Base-by-base conservation (phyloP, 2,113 vertebrate genomes). In the Neoarius graeffei region DNA sequence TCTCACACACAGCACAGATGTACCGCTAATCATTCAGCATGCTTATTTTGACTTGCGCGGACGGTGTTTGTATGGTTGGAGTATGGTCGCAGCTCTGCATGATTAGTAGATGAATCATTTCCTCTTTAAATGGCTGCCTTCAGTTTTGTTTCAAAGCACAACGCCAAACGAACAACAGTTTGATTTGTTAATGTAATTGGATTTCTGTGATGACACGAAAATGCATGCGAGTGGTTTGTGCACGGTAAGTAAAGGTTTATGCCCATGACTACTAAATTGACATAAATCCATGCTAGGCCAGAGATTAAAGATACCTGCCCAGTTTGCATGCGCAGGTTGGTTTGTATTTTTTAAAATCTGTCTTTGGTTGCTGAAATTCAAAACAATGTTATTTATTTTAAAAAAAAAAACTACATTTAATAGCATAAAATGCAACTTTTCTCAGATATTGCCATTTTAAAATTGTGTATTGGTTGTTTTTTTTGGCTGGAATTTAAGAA, bases 211-310 rank as follows among this genome's bases (percentile, higher is more conserved):
- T 25, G 13, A 11, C 13, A 56, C 48, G 69, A 11, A 86, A 57
- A 81, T 69, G 62, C 85, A 81, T 71, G 57, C 14, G 27, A 86
- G 76, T 54, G 23, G 69, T 48, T 74, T 74, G 20, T 74, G 60
- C 56, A 52, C 30, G 73, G 71, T 77, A 11, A 76, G 56, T 85
- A 4, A 50, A 30, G 57, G 57, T 77, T 64, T 52, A 20, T 69
- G 27, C n/a, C 20, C 27, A 86, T 69, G 48, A 27, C n/a, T 81
- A 48, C 35, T 52, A 76, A 86, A n/a, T 19, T 50, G 35, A 17
- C 71, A 77, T 77, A 50, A 27, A 84, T 57, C 67, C 30, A 52
- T 57, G 27, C 23, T 2, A 14, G 62, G 35, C 35, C 13, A 50
- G 14, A 25, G 9, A 76, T 76, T 79, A 54, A 14, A 79, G 23